Evolutionary conservation across 1,140 invertebrate species (phyloP).

Genomic region (Penaeus japonicus): DNA sequence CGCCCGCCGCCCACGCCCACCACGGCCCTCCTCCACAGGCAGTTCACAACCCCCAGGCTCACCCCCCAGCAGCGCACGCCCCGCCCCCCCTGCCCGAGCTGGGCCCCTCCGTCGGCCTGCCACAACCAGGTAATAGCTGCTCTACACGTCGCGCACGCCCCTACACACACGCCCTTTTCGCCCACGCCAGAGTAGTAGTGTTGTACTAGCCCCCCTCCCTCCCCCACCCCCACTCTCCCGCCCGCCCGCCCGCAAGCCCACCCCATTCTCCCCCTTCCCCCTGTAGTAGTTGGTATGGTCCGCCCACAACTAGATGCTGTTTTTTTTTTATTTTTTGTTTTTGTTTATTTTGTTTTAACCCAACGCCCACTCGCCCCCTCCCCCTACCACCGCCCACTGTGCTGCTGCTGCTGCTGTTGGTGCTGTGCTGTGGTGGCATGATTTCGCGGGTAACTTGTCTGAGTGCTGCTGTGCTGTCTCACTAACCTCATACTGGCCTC

Average conservation of each 20-base stretch:
- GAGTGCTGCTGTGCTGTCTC: too few relatives aligned
- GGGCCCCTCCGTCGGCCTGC: constrained; percentile 57
- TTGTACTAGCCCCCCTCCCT: not conserved
- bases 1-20: constrained; percentile 57
- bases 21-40: constrained; percentile 50
- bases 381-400: too few relatives aligned
- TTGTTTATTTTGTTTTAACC: too few relatives aligned
- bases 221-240: not conserved
- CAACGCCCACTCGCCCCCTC: too few relatives aligned
- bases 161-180: not conserved
- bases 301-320: too few relatives aligned
- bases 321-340: too few relatives aligned
- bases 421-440: too few relatives aligned
- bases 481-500: too few relatives aligned
- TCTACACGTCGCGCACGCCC: not conserved
- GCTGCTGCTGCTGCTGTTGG: too few relatives aligned
- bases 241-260: not conserved
- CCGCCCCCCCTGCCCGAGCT: constrained; percentile 59
- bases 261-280: not conserved
- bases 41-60: constrained; percentile 43
- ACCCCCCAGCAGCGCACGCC: constrained; percentile 55
- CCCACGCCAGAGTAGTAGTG: not conserved
- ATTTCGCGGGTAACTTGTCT: too few relatives aligned
- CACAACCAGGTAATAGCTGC: constrained; percentile 55
- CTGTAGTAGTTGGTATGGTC: too few relatives aligned